These are phyloP conservation scores for Hirtodrosophila trivittata DNA, from an alignment of 2,888 invertebrate species.

Conservation along the genomic window DNA sequence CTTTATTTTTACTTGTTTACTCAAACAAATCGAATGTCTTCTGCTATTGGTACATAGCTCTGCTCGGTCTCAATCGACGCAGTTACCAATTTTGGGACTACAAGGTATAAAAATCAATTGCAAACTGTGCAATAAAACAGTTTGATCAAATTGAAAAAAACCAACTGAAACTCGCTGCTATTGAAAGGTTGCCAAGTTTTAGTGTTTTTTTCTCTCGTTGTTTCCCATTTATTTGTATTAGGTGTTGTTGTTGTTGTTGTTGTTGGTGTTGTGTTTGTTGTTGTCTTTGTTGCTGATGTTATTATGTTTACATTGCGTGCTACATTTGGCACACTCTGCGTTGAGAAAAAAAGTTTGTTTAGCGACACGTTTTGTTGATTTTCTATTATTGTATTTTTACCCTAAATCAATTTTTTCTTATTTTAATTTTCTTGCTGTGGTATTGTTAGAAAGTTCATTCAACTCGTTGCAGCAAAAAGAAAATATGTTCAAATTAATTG, in stretches of 20 bases:
- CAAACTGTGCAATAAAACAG: constrained; percentile 38
- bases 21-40: no score
- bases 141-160: constrained; percentile 53
- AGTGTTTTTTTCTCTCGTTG: constrained; percentile 13
- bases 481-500: no score
- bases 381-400: constrained; percentile 49
- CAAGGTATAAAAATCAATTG: constrained; percentile 50
- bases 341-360: constrained; percentile 59
- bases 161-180: constrained; percentile 37
- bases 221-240: constrained; percentile 42
- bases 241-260: constrained; percentile 14
- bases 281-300: constrained; percentile 52
- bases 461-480: constrained; percentile 37
- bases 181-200: constrained; percentile 67
- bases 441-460: constrained; percentile 58
- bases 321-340: constrained; percentile 62
- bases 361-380: constrained; percentile 61
- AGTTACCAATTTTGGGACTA: constrained; percentile 20
- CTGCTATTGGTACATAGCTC: no score
- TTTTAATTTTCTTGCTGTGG: neutral
- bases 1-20: no score
- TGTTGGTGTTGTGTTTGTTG: constrained; percentile 18
- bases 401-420: constrained; percentile 15
- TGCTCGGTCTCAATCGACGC: no score
- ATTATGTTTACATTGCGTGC: constrained; percentile 54